These are phyloP conservation scores for Microplitis manilae DNA, from an alignment of 2,888 invertebrate species.

Conservation along the genomic window DNA sequence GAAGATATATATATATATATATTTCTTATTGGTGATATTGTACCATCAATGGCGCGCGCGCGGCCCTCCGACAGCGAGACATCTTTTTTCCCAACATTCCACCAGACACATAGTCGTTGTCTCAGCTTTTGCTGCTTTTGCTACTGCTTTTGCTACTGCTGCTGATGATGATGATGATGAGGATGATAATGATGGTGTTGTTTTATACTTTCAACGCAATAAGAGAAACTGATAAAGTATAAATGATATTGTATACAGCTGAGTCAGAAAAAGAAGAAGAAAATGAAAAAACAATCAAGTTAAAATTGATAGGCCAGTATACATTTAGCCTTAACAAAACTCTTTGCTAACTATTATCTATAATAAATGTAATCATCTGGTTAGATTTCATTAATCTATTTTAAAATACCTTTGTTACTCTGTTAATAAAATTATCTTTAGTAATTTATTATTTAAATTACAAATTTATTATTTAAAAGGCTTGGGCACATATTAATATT, in stretches of 20 bases:
- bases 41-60: slow-evolving; percentile 22
- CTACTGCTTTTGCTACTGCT: too few relatives aligned
- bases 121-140: slow-evolving; percentile 8
- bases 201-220: not conserved
- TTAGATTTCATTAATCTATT: not conserved
- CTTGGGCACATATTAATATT: not conserved
- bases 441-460: not conserved
- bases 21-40: slow-evolving; percentile 16
- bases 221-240: not conserved
- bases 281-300: not conserved
- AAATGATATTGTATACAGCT: not conserved
- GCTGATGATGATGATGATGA: too few relatives aligned
- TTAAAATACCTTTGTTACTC: not conserved
- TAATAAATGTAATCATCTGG: not conserved
- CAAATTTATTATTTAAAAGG: not conserved
- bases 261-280: too few relatives aligned
- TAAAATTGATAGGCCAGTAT: not conserved
- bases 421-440: not conserved
- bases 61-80: slow-evolving; percentile 36
- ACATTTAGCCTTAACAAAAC: not conserved
- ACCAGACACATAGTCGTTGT: slow-evolving; percentile 33
- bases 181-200: not conserved
- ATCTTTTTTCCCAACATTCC: slow-evolving; percentile 37
- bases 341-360: not conserved
- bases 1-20: not conserved